Percentiles rank a stretch among this genome's conserved stretches.
Conservation (phyloP, 64 coral and sea anemone genomes). For the Dendronephthya gigantea region DNA sequence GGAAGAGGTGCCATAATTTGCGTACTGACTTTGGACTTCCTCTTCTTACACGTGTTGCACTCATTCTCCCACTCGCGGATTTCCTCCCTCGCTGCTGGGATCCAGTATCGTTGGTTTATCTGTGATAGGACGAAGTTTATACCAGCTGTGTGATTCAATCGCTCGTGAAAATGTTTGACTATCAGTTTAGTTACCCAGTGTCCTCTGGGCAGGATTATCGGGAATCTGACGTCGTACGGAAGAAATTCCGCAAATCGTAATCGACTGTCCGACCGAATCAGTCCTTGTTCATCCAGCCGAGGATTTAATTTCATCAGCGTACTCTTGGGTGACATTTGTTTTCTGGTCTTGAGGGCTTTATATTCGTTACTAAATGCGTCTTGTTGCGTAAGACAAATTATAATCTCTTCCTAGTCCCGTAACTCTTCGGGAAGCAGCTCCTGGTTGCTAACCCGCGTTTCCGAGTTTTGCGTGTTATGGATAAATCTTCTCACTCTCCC, state of each 20-base stretch:
- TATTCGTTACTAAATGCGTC: constrained; percentile 36
- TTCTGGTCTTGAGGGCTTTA: constrained; percentile 23
- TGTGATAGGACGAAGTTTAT: background rate
- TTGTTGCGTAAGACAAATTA: constrained; percentile 17
- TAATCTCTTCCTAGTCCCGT: constrained; percentile 35
- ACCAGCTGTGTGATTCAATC: background rate
- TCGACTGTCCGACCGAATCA: constrained; percentile 1
- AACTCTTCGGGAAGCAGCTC: constrained; percentile 39
- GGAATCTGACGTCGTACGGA: background rate
- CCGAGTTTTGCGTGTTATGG: constrained; percentile 14
- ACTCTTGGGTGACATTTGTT: background rate
- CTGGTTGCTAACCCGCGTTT: background rate
- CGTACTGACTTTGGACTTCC: background rate
- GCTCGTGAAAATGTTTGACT: background rate
- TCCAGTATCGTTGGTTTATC: background rate
- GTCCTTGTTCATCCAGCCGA: constrained; percentile 2
- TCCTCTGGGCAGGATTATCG: background rate
- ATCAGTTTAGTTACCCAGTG: background rate
- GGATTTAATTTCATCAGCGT: background rate
- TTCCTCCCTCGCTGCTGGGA: background rate
- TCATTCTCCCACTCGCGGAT: background rate
- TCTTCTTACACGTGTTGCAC: background rate
- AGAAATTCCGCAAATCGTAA: background rate
- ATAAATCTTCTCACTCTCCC: constrained; percentile 18
- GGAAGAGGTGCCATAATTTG: background rate